Base-by-base conservation (phyloP, 2,113 vertebrate genomes). In the Onychostoma macrolepis region DNA sequence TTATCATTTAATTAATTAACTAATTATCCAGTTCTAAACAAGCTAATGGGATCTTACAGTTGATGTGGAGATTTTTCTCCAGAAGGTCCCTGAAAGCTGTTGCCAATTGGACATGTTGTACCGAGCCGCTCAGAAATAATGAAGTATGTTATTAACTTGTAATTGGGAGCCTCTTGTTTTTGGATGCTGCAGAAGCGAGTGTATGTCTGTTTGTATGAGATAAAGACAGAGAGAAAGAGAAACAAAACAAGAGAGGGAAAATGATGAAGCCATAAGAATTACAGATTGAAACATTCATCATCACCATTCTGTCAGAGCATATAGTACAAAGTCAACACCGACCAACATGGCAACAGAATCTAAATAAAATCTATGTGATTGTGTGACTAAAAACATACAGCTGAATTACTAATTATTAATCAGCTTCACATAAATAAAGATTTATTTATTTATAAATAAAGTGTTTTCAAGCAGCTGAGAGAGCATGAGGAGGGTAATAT, bases 101-200 rank as follows among this genome's bases (percentile, higher is more conserved):
- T 79, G 84, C 63, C 75, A 85, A 15, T 50, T 79, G 58, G 43
- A 85, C 84, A 45, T 85, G 75, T 79, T 79, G 26, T 79, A 45
- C 8, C 8, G 30, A 50, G 84, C 28, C 19, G 75, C 74, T 79
- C 28, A 50, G 30, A 85, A 79, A 85, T 67, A 67, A 79, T 79
- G 6, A 63, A 85, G 58, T 85, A 69, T 85, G 74, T 85, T 85
- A 77, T 77, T 84, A 79, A 78, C 43, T 79, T 76, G 58, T 85
- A 67, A 78, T 79, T 85, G 83, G 72, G 38, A 77, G 50, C 26
- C 72, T 63, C 58, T 85, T 75, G 72, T 45, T 77, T 85, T 45
- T 41, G 26, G 43, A 69, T 36, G 58, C 45, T 67, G 84, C 1
- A 6, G n/a, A 48, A 33, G 58, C 15, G 9, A 56, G 41, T 38